Conservation (phyloP, 2,888 invertebrate genomes). For the Ptychoptera albimana region DNA sequence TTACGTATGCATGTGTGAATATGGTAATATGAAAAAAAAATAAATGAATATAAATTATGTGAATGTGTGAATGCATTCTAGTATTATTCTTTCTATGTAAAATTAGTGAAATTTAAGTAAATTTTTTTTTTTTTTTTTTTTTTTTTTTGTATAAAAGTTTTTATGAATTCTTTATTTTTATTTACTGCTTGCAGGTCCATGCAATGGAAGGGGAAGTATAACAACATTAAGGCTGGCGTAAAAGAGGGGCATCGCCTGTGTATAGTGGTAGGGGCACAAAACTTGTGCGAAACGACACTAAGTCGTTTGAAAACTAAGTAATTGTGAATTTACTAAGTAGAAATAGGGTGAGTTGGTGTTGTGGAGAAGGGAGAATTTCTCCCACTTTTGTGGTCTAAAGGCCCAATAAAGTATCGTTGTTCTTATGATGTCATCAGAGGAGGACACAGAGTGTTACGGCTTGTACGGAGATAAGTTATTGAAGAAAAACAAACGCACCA, state of each 20-base stretch:
- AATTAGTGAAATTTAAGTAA: too few species aligned
- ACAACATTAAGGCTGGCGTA: constrained; percentile 11
- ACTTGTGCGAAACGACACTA: constrained; percentile 3
- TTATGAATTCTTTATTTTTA: constrained; percentile 3
- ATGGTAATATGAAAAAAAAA: too few species aligned
- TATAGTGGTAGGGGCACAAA: constrained; percentile 6
- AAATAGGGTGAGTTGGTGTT: constrained; percentile 12
- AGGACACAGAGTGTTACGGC: constrained; percentile 87
- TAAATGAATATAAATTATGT: too few species aligned
- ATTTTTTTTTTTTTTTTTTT: too few species aligned
- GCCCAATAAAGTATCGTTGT: constrained; percentile 65
- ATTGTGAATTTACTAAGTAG: constrained; percentile 2
- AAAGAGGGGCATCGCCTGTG: constrained; percentile 8
- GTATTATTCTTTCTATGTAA: too few species aligned
- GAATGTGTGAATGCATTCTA: too few species aligned
- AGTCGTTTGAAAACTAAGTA: too few species aligned
- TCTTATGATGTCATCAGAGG: constrained; percentile 94
- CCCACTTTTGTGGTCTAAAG: constrained; percentile 35
- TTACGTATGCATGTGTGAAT: too few species aligned
- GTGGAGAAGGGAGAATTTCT: constrained; percentile 12
- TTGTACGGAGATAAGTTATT: constrained; percentile 85
- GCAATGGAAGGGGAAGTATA: constrained; percentile 13
- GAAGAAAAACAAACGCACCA: constrained; percentile 85
- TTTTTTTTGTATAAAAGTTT: neutral
- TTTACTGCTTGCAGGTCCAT: constrained; percentile 10